phyloP scores from a whole-genome alignment of 1,140 invertebrate genomes.

The Thereuonema tuberculata region DNA sequence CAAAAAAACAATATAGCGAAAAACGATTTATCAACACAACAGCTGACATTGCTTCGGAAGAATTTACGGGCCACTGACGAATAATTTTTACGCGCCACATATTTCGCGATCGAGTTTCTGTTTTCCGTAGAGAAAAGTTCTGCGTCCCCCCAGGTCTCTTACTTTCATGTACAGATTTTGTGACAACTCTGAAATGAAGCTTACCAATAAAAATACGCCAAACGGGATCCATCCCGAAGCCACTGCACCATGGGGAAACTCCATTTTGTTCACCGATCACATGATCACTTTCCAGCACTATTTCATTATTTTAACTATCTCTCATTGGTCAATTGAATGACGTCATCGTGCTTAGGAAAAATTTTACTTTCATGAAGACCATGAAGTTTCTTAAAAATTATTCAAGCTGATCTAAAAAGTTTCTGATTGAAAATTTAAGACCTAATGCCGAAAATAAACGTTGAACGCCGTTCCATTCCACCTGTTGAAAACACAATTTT shows the following conservation, averaged over 20 bases:
- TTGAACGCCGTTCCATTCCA: too few relatives aligned
- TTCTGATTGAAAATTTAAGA: not conserved
- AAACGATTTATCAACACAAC: too few relatives aligned
- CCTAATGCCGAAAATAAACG: not conserved
- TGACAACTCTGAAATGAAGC: too few relatives aligned
- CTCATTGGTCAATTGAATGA: not conserved
- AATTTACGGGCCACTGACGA: too few relatives aligned
- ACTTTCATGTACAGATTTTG: too few relatives aligned
- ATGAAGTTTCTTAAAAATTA: not conserved
- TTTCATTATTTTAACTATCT: not conserved
- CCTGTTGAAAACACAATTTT: too few relatives aligned
- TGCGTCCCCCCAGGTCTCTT: too few relatives aligned
- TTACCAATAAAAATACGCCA: conserved; percentile 28
- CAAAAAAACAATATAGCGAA: too few relatives aligned
- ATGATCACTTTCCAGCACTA: not conserved
- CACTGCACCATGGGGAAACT: conserved; percentile 23
- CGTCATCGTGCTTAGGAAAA: not conserved
- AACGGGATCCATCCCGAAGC: conserved; percentile 31
- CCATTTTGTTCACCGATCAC: conserved; percentile 22
- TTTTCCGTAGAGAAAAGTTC: too few relatives aligned
- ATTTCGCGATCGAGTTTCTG: too few relatives aligned
- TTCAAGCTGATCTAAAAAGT: not conserved
- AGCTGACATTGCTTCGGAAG: too few relatives aligned
- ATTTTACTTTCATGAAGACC: not conserved
- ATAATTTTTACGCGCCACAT: too few relatives aligned